Conservation (phyloP, 2,113 vertebrate species). For the Nothoprocta pentlandii region DNA sequence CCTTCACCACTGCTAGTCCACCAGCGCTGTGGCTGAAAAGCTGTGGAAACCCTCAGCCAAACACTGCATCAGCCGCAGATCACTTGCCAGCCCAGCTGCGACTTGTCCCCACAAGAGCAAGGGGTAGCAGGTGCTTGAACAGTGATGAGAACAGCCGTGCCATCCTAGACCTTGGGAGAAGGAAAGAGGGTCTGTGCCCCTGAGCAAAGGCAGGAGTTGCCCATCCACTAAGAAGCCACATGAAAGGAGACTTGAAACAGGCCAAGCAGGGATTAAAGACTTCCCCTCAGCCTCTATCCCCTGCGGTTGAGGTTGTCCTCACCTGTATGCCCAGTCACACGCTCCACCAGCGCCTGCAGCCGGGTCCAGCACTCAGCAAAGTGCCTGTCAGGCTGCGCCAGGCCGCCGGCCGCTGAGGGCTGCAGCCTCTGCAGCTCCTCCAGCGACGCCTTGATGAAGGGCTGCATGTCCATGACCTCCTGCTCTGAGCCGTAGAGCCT, state of each 20-base stretch:
- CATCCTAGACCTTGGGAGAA: background rate
- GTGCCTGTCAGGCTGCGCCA: background rate
- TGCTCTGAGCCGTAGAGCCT: constrained; percentile 61
- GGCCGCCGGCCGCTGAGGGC: background rate
- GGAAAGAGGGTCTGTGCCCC: background rate
- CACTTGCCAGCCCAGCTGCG: background rate
- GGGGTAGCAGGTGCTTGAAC: background rate
- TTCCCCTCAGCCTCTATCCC: background rate
- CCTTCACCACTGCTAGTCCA: background rate
- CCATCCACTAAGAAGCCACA: accelerated
- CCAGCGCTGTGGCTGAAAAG: accelerated
- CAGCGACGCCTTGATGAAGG: constrained; percentile 60
- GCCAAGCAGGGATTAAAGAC: background rate
- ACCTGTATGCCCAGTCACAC: constrained; percentile 30
- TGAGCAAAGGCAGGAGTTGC: background rate
- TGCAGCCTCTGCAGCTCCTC: constrained; percentile 27
- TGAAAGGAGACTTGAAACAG: background rate
- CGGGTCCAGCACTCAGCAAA: background rate
- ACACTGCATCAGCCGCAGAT: accelerated
- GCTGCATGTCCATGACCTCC: constrained; percentile 77
- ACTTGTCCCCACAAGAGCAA: background rate
- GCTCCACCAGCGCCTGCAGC: constrained; percentile 26
- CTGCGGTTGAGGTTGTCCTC: background rate
- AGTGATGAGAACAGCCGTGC: background rate
- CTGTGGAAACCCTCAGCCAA: background rate